A percentile compares a stretch with the other conserved stretches of the same genome.
Conservation (phyloP, 2,888 invertebrate genomes). For the Chalcis sispes region DNA sequence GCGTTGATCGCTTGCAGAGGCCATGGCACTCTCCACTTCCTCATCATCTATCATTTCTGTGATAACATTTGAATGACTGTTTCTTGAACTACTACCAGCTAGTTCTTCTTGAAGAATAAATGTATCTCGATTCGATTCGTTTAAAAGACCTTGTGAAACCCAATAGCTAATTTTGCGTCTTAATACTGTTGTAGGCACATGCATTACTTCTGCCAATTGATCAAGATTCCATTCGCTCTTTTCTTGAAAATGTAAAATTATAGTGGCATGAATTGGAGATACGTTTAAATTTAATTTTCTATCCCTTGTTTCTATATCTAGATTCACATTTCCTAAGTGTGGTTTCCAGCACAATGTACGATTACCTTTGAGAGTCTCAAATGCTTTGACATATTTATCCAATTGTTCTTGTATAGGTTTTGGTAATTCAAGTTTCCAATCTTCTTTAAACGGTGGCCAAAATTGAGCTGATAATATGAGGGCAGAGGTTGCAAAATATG, state of each 20-base stretch:
- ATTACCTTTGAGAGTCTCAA: constrained; percentile 93
- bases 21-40: constrained; percentile 95
- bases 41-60: constrained; percentile 89
- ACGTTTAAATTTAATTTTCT: constrained; percentile 89
- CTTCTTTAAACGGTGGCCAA: constrained; percentile 98
- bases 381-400: constrained; percentile 91
- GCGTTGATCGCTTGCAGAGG: constrained; percentile 94
- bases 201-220: constrained; percentile 89
- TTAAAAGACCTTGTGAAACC: constrained; percentile 93
- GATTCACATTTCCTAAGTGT: constrained; percentile 92
- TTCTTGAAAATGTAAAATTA: constrained; percentile 94
- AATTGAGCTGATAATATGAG: constrained; percentile 98
- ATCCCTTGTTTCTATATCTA: constrained; percentile 92
- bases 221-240: constrained; percentile 91
- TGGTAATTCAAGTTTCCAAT: constrained; percentile 90
- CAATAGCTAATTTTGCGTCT: constrained; percentile 93
- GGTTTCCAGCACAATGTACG: constrained; percentile 96
- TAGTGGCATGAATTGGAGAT: constrained; percentile 94
- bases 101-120: constrained; percentile 84
- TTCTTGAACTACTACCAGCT: constrained; percentile 75
- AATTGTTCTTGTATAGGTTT: constrained; percentile 87
- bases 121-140: constrained; percentile 85
- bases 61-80: constrained; percentile 73
- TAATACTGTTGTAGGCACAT: constrained; percentile 90
- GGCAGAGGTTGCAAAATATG: constrained; percentile 84